Evolutionary conservation across 1,140 invertebrate genomes (phyloP), one percentile per base, ranked within the genome.

Genomic region (Anastatus disparis): DNA sequence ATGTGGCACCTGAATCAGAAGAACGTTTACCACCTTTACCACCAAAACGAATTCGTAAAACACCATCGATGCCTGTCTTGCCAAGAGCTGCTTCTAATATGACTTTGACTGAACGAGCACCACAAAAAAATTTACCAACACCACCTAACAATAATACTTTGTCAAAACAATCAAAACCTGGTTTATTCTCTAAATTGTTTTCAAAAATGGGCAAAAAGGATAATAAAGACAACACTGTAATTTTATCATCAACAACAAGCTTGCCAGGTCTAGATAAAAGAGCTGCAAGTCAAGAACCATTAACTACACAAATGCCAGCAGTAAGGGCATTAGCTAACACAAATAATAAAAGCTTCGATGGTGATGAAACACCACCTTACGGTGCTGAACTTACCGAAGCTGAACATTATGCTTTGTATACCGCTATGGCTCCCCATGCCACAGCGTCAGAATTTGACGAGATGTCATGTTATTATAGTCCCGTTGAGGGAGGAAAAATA

Each of bases 381-480:
- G 84, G 78, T 4, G 75, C 88, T 35, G 90, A 93, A 70, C 80
- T 95, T 17, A 95, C 93, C 2, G 93, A 95, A 72, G 93, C 93
- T 2, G 94, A 95, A 79, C 92, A 95, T 81, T 95, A 94, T 82
- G 94, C 93, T 42, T 80, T 95, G 50, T 95, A 95, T 72, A 94
- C 93, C 70, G 90, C 91, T 40, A 89, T 95, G 78, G 93, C 94
- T 8, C 94, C 94, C 12, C 91, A 91, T 79, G 94, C 94, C 3
- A 94, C 93, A 0, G 90, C 88, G 17, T 94, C 93, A 9, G 94
- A 95, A 79, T 95, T 95, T 78, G 94, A 95, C 77, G 94, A 95
- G 78, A 90, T 91, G 78, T 94, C 93, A 26, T 93, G 91, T 81
- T 95, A 94, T 81, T 95, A 95, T 80, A 93, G 93, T 40, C 90